These are phyloP conservation scores for Anagyrus pseudococci DNA, from an alignment of 2,888 invertebrate genomes.

Conservation along the genomic window DNA sequence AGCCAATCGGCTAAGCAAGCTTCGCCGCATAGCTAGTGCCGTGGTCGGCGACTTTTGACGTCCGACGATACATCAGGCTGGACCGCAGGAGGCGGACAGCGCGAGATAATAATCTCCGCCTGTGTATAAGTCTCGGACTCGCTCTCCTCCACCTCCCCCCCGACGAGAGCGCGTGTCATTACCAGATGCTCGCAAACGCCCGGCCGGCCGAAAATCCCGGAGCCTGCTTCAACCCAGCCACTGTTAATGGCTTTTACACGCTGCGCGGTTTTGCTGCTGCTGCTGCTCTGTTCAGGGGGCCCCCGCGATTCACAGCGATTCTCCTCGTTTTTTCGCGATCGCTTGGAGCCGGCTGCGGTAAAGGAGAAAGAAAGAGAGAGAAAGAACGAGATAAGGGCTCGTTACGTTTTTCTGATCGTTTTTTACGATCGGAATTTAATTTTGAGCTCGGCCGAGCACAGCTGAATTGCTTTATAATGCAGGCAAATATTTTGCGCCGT, in stretches of 20 bases:
- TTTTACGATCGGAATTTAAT: constrained; percentile 40
- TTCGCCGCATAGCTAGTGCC: too few species aligned
- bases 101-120: constrained; percentile 53
- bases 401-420: constrained; percentile 36
- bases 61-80: constrained; percentile 60
- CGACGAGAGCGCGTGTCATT: constrained; percentile 14
- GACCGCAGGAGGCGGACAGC: constrained; percentile 53
- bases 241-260: constrained; percentile 38
- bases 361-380: constrained; percentile 20
- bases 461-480: constrained; percentile 37
- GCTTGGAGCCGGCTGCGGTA: constrained; percentile 5
- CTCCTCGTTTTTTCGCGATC: constrained; percentile 10
- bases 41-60: too few species aligned
- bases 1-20: too few species aligned
- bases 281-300: background rate
- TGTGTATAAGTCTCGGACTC: constrained; percentile 51
- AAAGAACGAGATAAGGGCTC: constrained; percentile 24
- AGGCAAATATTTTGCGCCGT: constrained; percentile 29
- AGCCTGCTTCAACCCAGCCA: background rate
- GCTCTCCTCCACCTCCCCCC: constrained; percentile 42
- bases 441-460: constrained; percentile 26
- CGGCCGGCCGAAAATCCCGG: constrained; percentile 20
- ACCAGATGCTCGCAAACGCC: background rate
- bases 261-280: constrained; percentile 7
- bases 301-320: too few species aligned